A percentile compares a stretch with the other conserved stretches of the same genome.
These are phyloP conservation scores for Myocastor coypus DNA, from an alignment of 2,113 vertebrate species.

Conservation along the genomic window DNA sequence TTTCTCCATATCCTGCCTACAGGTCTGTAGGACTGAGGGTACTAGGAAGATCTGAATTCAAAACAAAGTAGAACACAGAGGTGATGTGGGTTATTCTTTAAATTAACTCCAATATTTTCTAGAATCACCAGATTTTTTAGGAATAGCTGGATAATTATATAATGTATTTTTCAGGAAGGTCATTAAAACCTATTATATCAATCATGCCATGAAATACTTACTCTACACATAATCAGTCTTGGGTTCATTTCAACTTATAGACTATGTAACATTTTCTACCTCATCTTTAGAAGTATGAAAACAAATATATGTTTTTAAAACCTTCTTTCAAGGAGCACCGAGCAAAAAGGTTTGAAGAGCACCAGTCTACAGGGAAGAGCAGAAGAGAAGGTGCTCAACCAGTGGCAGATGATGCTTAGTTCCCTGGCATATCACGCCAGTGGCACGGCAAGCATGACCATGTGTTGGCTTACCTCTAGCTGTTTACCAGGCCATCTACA, in stretches of 20 bases:
- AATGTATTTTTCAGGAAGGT: not conserved
- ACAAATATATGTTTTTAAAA: not conserved
- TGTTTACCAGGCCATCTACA: not conserved
- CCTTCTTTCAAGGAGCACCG: not conserved
- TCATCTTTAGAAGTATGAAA: slow-evolving; percentile 11
- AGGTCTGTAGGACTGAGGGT: not conserved
- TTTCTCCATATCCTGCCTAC: not conserved
- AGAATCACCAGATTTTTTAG: not conserved
- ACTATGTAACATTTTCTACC: not conserved
- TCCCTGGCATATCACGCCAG: not conserved
- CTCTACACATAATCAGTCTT: not conserved
- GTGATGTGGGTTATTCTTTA: not conserved
- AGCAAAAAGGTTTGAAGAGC: not conserved
- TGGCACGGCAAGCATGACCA: not conserved
- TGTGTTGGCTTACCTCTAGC: too few relatives aligned
- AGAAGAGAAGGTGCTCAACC: not conserved
- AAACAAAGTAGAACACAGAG: not conserved
- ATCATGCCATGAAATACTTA: slow-evolving; percentile 11
- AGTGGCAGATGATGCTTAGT: not conserved
- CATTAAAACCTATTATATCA: slow-evolving; percentile 35
- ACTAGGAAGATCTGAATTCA: not conserved
- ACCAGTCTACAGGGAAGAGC: not conserved
- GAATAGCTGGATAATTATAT: not conserved
- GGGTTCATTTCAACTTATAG: not conserved
- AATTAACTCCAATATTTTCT: not conserved